Percentiles rank a stretch among this genome's conserved stretches.
phyloP scores from a whole-genome alignment of 2,113 vertebrate species.

The Siniperca knerii region DNA sequence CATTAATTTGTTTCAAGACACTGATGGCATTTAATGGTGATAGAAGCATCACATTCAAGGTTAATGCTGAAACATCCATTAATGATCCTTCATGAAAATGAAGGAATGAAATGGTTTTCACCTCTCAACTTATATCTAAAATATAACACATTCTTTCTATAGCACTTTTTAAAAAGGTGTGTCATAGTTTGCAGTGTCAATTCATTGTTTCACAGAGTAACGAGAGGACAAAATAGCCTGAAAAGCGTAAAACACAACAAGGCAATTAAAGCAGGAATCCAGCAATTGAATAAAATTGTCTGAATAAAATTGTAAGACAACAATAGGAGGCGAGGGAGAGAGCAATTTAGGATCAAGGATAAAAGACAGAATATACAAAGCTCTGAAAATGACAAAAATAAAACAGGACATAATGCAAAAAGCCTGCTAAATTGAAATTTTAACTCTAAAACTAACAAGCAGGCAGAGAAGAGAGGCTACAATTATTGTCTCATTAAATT shows the following conservation, averaged over 20 bases:
- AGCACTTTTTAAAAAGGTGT: neutral
- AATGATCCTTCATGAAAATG: constrained; percentile 23
- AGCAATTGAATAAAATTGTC: constrained; percentile 21
- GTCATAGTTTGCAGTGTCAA: constrained; percentile 24
- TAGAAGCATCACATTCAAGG: neutral
- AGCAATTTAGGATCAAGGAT: constrained; percentile 1
- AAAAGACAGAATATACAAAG: neutral
- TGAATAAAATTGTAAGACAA: constrained; percentile 15
- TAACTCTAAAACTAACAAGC: neutral
- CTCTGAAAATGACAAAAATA: constrained; percentile 21
- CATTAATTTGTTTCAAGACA: constrained; percentile 4
- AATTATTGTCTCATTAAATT: constrained; percentile 36
- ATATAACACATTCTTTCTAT: neutral
- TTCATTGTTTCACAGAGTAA: constrained; percentile 12
- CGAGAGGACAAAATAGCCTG: neutral
- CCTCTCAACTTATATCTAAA: neutral
- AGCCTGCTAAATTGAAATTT: neutral
- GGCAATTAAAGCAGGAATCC: constrained; percentile 23
- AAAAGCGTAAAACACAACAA: constrained; percentile 18
- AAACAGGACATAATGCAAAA: neutral
- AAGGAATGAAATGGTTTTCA: constrained; percentile 18
- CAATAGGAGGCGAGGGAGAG: neutral
- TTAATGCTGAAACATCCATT: constrained; percentile 15
- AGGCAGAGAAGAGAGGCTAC: neutral
- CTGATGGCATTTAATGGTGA: constrained; percentile 12